These are phyloP conservation scores for Hesperophylax magnus DNA, from an alignment of 1,140 invertebrate species.

Conservation along the genomic window DNA sequence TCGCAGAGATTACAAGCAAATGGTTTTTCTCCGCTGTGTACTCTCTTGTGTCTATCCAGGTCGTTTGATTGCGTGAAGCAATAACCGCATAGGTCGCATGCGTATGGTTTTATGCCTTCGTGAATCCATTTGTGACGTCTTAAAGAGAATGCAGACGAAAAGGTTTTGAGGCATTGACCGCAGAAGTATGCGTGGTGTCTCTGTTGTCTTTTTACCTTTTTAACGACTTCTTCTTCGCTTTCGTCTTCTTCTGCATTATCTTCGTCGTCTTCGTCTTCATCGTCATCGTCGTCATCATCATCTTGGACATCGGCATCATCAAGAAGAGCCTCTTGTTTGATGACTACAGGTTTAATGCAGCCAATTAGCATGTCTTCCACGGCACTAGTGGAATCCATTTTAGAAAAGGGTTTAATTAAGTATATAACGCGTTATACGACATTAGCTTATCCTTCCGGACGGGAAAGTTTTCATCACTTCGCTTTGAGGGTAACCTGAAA, in stretches of 20 bases:
- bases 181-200: not conserved
- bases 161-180: not conserved
- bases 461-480: not conserved
- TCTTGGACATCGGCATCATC: not conserved
- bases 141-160: constrained; percentile 4
- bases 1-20: constrained; percentile 30
- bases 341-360: not conserved
- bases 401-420: not conserved
- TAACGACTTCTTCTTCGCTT: not conserved
- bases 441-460: not conserved
- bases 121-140: constrained; percentile 30
- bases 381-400: not conserved
- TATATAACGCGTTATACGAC: not conserved
- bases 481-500: not conserved
- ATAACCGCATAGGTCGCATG: constrained; percentile 20
- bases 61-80: constrained; percentile 24
- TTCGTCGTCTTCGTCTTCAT: not conserved
- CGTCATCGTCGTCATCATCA: not conserved
- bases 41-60: constrained; percentile 17
- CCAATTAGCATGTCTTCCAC: not conserved
- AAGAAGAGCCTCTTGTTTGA: not conserved
- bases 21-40: constrained; percentile 34
- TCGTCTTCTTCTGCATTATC: not conserved
- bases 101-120: constrained; percentile 18
- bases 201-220: not conserved